Percentiles rank a stretch among this genome's conserved stretches.
Evolutionary conservation across 2,113 vertebrate species (phyloP).

Genomic region (Polyodon spathula): DNA sequence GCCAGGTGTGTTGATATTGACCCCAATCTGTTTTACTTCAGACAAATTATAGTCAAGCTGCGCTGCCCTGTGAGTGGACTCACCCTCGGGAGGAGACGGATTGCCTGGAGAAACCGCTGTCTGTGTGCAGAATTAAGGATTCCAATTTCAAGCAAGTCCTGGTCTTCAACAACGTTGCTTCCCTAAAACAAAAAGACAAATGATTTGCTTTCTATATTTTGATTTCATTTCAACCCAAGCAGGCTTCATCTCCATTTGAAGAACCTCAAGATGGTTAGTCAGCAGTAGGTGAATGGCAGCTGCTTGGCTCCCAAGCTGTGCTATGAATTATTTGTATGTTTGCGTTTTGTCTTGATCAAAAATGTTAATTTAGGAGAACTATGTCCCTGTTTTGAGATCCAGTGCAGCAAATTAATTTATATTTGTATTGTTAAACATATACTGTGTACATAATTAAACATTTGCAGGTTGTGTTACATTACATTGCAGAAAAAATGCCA

Average conservation of each 20-base stretch:
- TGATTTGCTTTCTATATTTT: too few relatives aligned
- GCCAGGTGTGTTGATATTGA: too few relatives aligned
- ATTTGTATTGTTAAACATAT: too few relatives aligned
- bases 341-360: conserved; percentile 1
- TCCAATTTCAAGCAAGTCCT: conserved; percentile 94
- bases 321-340: conserved; percentile 11
- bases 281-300: conserved; percentile 8
- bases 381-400: background rate
- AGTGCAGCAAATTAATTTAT: background rate
- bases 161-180: conserved; percentile 96
- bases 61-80: conserved; percentile 14
- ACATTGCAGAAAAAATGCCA: background rate
- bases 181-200: conserved; percentile 56
- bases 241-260: background rate
- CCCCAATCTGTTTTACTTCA: too few relatives aligned
- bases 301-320: background rate
- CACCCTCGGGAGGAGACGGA: conserved; percentile 92
- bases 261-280: background rate
- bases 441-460: background rate
- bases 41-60: too few relatives aligned
- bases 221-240: background rate
- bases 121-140: conserved; percentile 95
- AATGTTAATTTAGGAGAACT: background rate
- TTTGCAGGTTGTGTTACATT: background rate
- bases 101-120: conserved; percentile 94